Conservation (phyloP, 2,113 vertebrate genomes). For the Heterocephalus glaber region DNA sequence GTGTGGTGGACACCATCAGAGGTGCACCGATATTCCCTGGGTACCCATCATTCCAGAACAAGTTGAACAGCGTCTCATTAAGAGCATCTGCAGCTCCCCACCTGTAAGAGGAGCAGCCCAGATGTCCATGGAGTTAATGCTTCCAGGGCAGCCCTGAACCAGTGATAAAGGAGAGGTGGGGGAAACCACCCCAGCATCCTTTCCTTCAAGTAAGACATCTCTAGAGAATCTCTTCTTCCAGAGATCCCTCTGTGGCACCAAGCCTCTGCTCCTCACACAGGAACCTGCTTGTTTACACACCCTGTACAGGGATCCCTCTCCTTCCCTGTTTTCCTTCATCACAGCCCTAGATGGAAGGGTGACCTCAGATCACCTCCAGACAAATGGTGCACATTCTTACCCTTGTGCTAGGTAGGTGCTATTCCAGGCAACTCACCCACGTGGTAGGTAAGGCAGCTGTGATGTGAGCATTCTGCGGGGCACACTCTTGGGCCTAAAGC, state of each 20-base stretch:
- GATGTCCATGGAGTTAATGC: neutral
- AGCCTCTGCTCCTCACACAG: neutral
- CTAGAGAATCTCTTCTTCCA: neutral
- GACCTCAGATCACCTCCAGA: neutral
- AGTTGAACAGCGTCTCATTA: neutral
- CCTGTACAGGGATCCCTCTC: neutral
- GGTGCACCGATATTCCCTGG: neutral
- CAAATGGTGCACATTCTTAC: neutral
- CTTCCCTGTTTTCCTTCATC: neutral
- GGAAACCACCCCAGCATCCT: neutral
- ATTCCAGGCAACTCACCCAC: neutral
- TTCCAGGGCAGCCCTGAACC: neutral
- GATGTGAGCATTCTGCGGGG: neutral
- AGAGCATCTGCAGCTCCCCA: neutral
- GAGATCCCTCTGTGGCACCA: neutral
- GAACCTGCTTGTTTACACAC: neutral
- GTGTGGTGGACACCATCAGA: rapidly evolving
- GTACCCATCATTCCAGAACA: neutral
- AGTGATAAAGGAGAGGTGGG: neutral
- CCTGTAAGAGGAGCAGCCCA: neutral
- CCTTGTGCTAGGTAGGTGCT: neutral
- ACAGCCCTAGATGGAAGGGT: neutral
- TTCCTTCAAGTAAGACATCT: neutral
- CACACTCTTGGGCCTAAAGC: neutral
- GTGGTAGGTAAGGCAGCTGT: neutral